Base-by-base conservation (phyloP, 2,797 vertebrate species). In the Limnodromus scolopaceus region DNA sequence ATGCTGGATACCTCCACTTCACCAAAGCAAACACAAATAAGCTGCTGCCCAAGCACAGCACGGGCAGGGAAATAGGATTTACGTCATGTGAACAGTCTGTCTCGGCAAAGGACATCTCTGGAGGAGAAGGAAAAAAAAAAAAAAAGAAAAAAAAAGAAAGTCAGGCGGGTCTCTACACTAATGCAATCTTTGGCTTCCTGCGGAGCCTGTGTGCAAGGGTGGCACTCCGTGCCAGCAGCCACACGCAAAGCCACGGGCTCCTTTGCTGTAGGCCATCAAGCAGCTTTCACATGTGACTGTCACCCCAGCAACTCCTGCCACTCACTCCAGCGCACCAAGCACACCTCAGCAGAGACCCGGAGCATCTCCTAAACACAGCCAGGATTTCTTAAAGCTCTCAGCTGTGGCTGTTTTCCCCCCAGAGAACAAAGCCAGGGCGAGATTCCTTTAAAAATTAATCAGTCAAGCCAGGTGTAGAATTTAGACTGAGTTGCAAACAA, bases 251-350 rank as follows among this genome's bases (percentile, higher is more conserved):
- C 68, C 92, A 93, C 88, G 20, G 60, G 94, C 95, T 82, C 27
- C 1, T 13, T 39, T 34, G 80, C 88, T 68, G 66, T 48, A 84
- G 87, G 92, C 81, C 88, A 79, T 25, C 54, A 46, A n/a, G 48
- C 78, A 84, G 79, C 89, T 76, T 79, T 71, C 80, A 24, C 89
- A 55, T 70, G 90, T 82, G 93, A 78, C 68, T 63, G 48, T 91
- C 92, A 66, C 85, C 93, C 81, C 53, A 93, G 84, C 84, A 91
- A 85, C 92, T 82, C 76, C 87, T 78, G 53, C 58, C 48, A 17
- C 88, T 55, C 2, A 11, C 60, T 23, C 20, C 17, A 3, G 25
- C 2, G 55, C 90, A 57, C 48, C 10, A 13, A 8, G 68, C 12
- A 32, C 92, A 70, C 81, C 58, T 82, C 71, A 39, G 18, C 55